Evolutionary conservation across 2,113 vertebrate genomes (phyloP).

Genomic region (Erythrocercus mccallii): DNA sequence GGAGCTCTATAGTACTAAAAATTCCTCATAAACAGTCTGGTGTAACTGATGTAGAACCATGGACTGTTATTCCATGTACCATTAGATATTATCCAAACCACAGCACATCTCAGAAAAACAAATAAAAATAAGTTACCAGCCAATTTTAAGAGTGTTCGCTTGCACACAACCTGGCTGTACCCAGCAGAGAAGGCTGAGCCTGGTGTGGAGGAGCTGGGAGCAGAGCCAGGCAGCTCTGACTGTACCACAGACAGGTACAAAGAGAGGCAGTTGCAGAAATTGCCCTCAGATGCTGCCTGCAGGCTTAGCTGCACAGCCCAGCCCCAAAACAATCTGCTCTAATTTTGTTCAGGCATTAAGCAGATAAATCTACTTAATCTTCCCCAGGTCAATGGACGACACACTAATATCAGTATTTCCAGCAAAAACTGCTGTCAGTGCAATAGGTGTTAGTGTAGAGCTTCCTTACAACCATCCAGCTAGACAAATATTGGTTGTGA

Average conservation of each 20-base stretch:
- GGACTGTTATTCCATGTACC: neutral
- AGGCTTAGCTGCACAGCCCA: slow-evolving; percentile 39
- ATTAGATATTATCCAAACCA: neutral
- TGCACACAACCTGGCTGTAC: neutral
- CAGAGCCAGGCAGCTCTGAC: neutral
- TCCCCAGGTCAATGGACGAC: slow-evolving; percentile 65
- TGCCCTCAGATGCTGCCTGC: slow-evolving; percentile 5
- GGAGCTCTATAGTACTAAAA: neutral
- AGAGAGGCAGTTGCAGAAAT: neutral
- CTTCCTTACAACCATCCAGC: neutral
- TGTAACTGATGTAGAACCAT: neutral
- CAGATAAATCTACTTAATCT: slow-evolving; percentile 78
- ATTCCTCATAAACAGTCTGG: neutral
- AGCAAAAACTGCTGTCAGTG: neutral
- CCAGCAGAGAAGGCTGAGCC: neutral
- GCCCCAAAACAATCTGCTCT: slow-evolving; percentile 74
- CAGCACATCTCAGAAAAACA: neutral
- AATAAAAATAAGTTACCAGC: fast-evolving
- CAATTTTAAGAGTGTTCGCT: neutral
- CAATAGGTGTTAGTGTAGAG: neutral
- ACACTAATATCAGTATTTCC: slow-evolving; percentile 58
- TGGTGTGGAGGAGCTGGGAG: neutral
- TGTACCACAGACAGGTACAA: neutral
- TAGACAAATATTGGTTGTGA: neutral
- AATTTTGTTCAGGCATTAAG: slow-evolving; percentile 87